Conservation (phyloP, 2,113 vertebrate genomes). For the Corythoichthys intestinalis region DNA sequence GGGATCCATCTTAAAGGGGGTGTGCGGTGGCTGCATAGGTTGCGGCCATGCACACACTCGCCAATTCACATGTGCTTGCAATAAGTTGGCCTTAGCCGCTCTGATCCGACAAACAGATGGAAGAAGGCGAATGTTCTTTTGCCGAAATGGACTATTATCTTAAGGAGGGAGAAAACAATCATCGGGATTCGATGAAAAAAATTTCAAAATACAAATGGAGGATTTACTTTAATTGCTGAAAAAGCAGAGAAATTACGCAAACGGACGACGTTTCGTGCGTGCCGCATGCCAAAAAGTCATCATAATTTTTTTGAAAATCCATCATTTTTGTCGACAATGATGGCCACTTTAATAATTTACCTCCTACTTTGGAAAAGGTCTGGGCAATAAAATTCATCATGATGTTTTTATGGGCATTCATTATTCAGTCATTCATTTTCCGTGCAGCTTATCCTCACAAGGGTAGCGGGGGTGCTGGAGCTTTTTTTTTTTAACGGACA, state of each 20-base stretch:
- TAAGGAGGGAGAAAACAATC: slow-evolving; percentile 5
- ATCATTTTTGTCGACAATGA: slow-evolving; percentile 5
- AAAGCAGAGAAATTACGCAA: not conserved
- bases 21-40: slow-evolving; percentile 48
- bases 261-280: not conserved
- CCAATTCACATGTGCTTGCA: slow-evolving; percentile 67
- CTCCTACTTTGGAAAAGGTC: slow-evolving; percentile 4
- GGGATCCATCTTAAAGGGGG: slow-evolving; percentile 44
- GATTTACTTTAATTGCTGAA: not conserved
- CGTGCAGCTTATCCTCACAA: no score
- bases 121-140: slow-evolving; percentile 13
- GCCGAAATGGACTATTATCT: slow-evolving; percentile 9
- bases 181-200: not conserved
- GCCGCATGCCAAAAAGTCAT: slow-evolving; percentile 2
- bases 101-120: slow-evolving; percentile 39
- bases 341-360: slow-evolving; percentile 31
- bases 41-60: slow-evolving; percentile 40
- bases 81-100: slow-evolving; percentile 54
- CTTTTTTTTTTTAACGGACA: not conserved
- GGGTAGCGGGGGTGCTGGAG: not conserved
- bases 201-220: no score
- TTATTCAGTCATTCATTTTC: slow-evolving; percentile 9
- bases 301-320: not conserved
- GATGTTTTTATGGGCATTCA: slow-evolving; percentile 23
- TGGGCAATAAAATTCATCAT: slow-evolving; percentile 24